A percentile compares a stretch with the other conserved stretches of the same genome.
Conservation (phyloP, 2,888 invertebrate species). For the Microplitis manilae region DNA sequence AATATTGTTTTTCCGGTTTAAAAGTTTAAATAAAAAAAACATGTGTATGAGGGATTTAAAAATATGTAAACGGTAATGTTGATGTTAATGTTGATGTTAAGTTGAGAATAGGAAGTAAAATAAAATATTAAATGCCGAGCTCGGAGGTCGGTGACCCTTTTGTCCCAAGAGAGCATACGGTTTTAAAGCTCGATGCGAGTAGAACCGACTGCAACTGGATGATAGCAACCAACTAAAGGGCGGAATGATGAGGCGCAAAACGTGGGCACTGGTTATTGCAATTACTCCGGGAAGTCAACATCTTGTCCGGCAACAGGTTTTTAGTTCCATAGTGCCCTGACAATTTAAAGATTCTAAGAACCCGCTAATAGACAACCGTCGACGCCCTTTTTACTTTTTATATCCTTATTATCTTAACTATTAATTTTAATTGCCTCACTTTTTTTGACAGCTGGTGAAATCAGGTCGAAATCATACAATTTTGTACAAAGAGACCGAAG, state of each 20-base stretch:
- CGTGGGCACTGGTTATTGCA: not conserved
- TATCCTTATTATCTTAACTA: no score
- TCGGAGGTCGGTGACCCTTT: not conserved
- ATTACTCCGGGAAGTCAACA: not conserved
- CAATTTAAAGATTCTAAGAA: not conserved
- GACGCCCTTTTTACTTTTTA: no score
- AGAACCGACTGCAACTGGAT: not conserved
- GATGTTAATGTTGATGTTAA: not conserved
- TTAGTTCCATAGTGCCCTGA: not conserved
- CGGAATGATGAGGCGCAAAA: not conserved
- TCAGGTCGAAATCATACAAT: no score
- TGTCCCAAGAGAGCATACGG: not conserved
- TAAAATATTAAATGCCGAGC: not conserved
- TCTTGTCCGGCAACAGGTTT: not conserved
- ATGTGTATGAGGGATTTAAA: no score
- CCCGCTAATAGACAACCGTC: not conserved
- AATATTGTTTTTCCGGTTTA: not conserved
- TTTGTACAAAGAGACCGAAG: no score
- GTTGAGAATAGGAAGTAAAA: not conserved
- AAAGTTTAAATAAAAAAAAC: not conserved
- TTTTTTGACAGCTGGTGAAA: no score
- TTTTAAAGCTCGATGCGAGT: not conserved
- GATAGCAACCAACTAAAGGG: not conserved
- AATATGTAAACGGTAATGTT: not conserved
- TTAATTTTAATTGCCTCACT: no score